Evolutionary conservation across 2,797 vertebrate genomes (phyloP).

Genomic region (Poeciliopsis paucimaculata): DNA sequence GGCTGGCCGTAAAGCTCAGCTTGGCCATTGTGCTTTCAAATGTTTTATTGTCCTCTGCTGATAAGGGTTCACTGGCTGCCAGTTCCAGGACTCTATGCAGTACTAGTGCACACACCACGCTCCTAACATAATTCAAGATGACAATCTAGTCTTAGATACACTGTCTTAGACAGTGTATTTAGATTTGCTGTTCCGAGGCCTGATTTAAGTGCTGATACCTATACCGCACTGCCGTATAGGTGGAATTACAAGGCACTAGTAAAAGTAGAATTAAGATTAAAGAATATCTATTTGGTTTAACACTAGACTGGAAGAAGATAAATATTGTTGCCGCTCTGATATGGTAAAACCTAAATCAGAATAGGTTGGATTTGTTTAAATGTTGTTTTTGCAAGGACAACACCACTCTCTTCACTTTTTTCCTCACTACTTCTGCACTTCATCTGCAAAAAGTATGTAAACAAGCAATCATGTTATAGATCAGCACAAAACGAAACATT

Average conservation of each 20-base stretch:
- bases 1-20: constrained; percentile 18
- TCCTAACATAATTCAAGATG: constrained; percentile 67
- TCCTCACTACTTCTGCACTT: background rate
- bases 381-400: background rate
- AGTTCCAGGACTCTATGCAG: constrained; percentile 51
- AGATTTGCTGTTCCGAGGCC: constrained; percentile 35
- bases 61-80: constrained; percentile 51
- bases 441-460: background rate
- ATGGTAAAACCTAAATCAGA: background rate
- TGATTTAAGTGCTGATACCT: constrained; percentile 50
- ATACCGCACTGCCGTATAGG: constrained; percentile 10
- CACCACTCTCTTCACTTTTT: background rate
- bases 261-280: background rate
- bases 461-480: background rate
- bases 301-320: background rate
- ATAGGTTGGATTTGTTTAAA: background rate
- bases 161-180: constrained; percentile 23
- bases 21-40: constrained; percentile 54
- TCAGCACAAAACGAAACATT: background rate
- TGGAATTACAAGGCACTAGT: background rate
- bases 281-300: background rate
- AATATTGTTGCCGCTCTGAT: background rate
- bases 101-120: constrained; percentile 51
- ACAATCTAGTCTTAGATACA: constrained; percentile 26
- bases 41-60: constrained; percentile 51